A percentile compares a stretch with the other conserved stretches of the same genome.
Conservation (phyloP, 1,140 invertebrate species). For the Oppia nitens region DNA sequence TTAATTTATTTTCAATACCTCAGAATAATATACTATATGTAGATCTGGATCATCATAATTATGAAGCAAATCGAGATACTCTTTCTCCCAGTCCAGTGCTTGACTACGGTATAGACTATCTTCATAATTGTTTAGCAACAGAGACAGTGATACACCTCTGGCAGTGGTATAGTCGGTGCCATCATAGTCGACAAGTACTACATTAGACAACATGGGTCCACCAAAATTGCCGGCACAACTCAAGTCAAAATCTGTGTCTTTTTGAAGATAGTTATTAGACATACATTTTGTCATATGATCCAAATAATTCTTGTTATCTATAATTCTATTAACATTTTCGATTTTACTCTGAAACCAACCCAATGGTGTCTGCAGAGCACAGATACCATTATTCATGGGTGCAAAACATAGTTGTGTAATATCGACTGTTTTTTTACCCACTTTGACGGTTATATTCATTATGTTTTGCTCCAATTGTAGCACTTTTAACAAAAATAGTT, state of each 20-base stretch:
- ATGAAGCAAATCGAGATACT: slow-evolving; percentile 69
- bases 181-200: slow-evolving; percentile 78
- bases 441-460: slow-evolving; percentile 26
- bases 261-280: slow-evolving; percentile 49
- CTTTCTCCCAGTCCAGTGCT: slow-evolving; percentile 76
- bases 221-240: slow-evolving; percentile 70
- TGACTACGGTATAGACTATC: slow-evolving; percentile 47
- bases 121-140: slow-evolving; percentile 75
- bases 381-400: slow-evolving; percentile 55
- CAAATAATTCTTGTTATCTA: slow-evolving; percentile 53
- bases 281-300: slow-evolving; percentile 47
- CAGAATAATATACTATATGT: slow-evolving; percentile 73
- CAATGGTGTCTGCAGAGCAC: slow-evolving; percentile 68
- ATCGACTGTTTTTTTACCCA: slow-evolving; percentile 32
- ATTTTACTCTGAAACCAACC: slow-evolving; percentile 69
- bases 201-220: slow-evolving; percentile 73
- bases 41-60: slow-evolving; percentile 58
- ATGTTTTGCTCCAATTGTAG: slow-evolving; percentile 59
- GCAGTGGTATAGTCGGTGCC: slow-evolving; percentile 53
- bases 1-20: slow-evolving; percentile 37
- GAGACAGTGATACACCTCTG: slow-evolving; percentile 67
- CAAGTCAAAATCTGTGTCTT: slow-evolving; percentile 24
- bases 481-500: slow-evolving; percentile 54
- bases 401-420: slow-evolving; percentile 69
- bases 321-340: slow-evolving; percentile 11